Evolutionary conservation across 2,888 invertebrate species (phyloP).

Genomic region (Cheilosia urbana): DNA sequence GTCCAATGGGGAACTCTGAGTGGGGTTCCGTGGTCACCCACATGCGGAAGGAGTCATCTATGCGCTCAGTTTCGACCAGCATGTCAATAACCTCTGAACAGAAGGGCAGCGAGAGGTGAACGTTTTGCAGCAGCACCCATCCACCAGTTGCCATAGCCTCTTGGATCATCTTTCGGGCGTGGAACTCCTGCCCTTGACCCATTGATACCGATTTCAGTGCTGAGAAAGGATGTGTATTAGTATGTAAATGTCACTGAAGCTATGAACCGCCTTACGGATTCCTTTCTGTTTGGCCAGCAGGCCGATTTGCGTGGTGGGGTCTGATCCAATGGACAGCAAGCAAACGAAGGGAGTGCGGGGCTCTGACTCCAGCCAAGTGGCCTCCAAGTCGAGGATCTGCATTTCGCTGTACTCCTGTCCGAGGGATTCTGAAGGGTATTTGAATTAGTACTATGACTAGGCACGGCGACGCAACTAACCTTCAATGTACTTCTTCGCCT

Average conservation of each 20-base stretch:
- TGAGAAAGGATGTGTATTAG: constrained; percentile 79
- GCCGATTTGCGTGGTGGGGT: constrained; percentile 97
- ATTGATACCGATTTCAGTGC: constrained; percentile 95
- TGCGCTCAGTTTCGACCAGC: constrained; percentile 92
- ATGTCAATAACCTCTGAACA: constrained; percentile 96
- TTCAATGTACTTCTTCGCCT: constrained; percentile 95
- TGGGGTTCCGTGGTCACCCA: constrained; percentile 99
- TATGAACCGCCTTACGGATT: constrained; percentile 87
- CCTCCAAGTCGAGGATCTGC: constrained; percentile 95
- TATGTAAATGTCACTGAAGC: background rate
- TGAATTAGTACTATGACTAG: background rate
- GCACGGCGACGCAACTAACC: constrained; percentile 84
- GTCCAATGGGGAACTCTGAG: constrained; percentile 95
- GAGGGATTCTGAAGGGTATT: constrained; percentile 87
- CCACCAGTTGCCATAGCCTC: constrained; percentile 92
- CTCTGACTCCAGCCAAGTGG: constrained; percentile 95
- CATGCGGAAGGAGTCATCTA: constrained; percentile 92
- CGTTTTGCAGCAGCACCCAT: constrained; percentile 98
- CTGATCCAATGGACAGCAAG: constrained; percentile 96
- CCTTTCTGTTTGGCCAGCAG: constrained; percentile 93
- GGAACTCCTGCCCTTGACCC: constrained; percentile 98
- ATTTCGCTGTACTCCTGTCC: constrained; percentile 96
- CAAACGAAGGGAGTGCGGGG: constrained; percentile 95
- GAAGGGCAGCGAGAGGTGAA: constrained; percentile 97
- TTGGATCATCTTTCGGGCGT: constrained; percentile 92